Evolutionary conservation across 2,888 invertebrate species (phyloP).

Genomic region (Hemithea aestivaria): DNA sequence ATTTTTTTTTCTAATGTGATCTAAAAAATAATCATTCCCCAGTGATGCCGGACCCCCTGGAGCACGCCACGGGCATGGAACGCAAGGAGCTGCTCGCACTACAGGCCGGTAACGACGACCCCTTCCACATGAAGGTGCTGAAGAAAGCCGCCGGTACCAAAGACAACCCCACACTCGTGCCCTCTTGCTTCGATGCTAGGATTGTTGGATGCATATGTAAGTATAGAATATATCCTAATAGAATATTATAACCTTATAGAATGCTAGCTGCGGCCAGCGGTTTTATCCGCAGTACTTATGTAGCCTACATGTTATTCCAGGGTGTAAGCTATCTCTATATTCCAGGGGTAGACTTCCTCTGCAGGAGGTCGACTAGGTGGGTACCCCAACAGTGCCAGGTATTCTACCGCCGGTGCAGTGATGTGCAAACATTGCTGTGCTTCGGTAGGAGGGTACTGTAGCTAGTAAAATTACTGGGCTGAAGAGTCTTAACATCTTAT

Average conservation of each 20-base stretch:
- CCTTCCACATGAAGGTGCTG: slow-evolving; percentile 89
- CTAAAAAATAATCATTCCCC: slow-evolving; percentile 12
- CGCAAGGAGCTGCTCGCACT: slow-evolving; percentile 92
- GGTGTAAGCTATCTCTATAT: too few species aligned
- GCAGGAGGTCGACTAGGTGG: too few species aligned
- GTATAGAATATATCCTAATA: slow-evolving; percentile 35
- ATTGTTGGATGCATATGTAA: slow-evolving; percentile 96
- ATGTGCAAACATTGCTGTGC: too few species aligned
- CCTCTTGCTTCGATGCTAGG: slow-evolving; percentile 93
- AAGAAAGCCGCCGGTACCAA: slow-evolving; percentile 91
- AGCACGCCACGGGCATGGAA: slow-evolving; percentile 96
- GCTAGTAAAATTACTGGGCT: too few species aligned
- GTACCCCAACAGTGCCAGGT: too few species aligned
- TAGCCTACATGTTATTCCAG: too few species aligned
- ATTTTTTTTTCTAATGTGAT: too few species aligned
- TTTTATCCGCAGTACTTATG: not conserved
- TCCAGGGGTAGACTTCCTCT: too few species aligned
- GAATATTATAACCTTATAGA: slow-evolving; percentile 3
- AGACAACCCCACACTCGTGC: slow-evolving; percentile 91
- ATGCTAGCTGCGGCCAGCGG: too few species aligned
- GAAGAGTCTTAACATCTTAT: too few species aligned
- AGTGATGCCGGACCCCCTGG: slow-evolving; percentile 93
- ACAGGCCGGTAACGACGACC: slow-evolving; percentile 92
- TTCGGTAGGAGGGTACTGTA: too few species aligned
- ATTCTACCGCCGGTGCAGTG: too few species aligned